Conservation (phyloP, 2,888 invertebrate species). For the Euplexia lucipara region DNA sequence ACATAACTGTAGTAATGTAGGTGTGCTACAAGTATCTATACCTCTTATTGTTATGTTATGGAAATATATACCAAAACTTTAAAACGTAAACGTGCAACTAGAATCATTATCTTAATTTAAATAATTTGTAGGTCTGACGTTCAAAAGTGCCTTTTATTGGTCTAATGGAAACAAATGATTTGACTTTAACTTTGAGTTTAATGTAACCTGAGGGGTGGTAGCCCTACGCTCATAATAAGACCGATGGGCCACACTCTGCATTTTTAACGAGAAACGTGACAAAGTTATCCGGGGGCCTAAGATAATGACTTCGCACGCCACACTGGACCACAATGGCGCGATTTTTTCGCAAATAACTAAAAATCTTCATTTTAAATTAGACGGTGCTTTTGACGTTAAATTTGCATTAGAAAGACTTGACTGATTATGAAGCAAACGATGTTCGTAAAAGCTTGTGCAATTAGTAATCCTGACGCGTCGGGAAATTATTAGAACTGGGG, state of each 20-base stretch:
- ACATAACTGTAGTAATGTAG: too few relatives aligned
- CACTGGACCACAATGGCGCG: constrained; percentile 27
- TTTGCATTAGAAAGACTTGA: constrained; percentile 38
- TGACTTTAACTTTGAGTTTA: too few relatives aligned
- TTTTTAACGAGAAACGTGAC: constrained; percentile 63
- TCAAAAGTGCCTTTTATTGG: too few relatives aligned
- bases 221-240: constrained; percentile 50
- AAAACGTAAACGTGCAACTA: too few relatives aligned
- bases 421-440: constrained; percentile 23
- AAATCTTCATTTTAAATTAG: constrained; percentile 35
- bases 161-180: too few relatives aligned
- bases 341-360: constrained; percentile 25
- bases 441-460: constrained; percentile 9
- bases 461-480: constrained; percentile 11
- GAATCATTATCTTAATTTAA: too few relatives aligned
- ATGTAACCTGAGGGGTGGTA: not conserved
- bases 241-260: constrained; percentile 58
- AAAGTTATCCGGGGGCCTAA: constrained; percentile 51
- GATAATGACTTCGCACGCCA: constrained; percentile 54
- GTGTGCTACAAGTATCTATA: too few relatives aligned
- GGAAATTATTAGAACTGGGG: not conserved
- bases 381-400: constrained; percentile 31
- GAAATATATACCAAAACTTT: not conserved
- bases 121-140: too few relatives aligned
- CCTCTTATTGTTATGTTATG: too few relatives aligned